Base-by-base conservation (phyloP, 2,113 vertebrate species). In the Rhadina sibilatrix region DNA sequence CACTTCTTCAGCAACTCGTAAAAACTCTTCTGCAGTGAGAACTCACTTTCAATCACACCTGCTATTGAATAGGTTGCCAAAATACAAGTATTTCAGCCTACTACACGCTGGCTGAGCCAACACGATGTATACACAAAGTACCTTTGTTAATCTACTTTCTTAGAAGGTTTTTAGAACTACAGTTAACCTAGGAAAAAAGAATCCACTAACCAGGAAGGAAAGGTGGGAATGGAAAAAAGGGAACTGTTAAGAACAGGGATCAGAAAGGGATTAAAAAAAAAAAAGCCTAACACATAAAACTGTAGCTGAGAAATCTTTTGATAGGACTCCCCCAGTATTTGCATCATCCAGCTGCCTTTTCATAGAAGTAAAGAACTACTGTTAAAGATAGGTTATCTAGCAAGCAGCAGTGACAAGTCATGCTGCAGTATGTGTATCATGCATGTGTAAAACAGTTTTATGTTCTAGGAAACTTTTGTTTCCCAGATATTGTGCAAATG, bases 61-160 rank as follows among this genome's bases (percentile, higher is more conserved):
- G n/a, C 37, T 77, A 46, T 22, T 17, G 15, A 84, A 66, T 1
- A 82, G 28, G 10, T 50, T 75, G 65, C 47, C 56, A 52, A 83
- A 85, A 38, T 17, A 66, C 31, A 66, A 69, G 42, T 42, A 59
- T 59, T 81, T 83, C 59, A 78, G 83, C 72, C 47, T 85, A 9
- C 8, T 17, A 77, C 21, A 33, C 46, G 7, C 9, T 23, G 30
- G 18, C 78, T 86, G 46, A 85, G 64, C 71, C 83, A 69, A 13
- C 24, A 31, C 0, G 0, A 52, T 49, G 35, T 52, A 42, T 12
- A 37, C 47, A 59, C 37, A 8, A 57, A 63, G 46, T 38, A 3
- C 17, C 12, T 82, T 42, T 84, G 38, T 63, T 77, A 60, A 88
- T 63, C 70, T 47, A 53, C 33, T 15, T 80, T 80, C 37, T 50